These are phyloP conservation scores for Rhyacichthys aspro DNA, from an alignment of 2,797 vertebrate genomes.

Conservation along the genomic window DNA sequence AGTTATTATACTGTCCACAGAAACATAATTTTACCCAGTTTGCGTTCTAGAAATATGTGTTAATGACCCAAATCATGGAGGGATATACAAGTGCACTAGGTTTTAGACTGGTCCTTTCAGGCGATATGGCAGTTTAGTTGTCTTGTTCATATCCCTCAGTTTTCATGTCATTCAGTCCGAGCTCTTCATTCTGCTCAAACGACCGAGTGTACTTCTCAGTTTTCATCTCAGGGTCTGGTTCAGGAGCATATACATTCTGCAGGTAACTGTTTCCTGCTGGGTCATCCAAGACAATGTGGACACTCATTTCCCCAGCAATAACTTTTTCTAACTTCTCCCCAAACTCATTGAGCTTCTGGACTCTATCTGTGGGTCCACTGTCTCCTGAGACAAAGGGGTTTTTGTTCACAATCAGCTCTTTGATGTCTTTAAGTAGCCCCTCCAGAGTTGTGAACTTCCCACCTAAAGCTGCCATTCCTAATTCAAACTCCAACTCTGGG, in stretches of 20 bases:
- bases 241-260: constrained; percentile 95
- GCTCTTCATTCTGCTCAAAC: constrained; percentile 92
- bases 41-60: constrained; percentile 20
- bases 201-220: constrained; percentile 85
- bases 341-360: constrained; percentile 83
- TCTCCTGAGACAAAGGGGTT: constrained; percentile 94
- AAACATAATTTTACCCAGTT: constrained; percentile 32
- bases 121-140: not conserved
- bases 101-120: constrained; percentile 9
- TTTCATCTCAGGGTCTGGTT: constrained; percentile 89
- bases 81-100: constrained; percentile 8
- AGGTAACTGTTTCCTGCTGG: constrained; percentile 95
- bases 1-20: not conserved
- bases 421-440: constrained; percentile 91
- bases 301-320: constrained; percentile 74
- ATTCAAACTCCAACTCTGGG: constrained; percentile 94
- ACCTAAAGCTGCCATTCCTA: constrained; percentile 91
- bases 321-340: constrained; percentile 85
- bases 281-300: constrained; percentile 88
- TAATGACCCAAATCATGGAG: constrained; percentile 27
- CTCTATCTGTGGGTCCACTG: constrained; percentile 72
- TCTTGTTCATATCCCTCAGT: constrained; percentile 86
- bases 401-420: constrained; percentile 85
- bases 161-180: constrained; percentile 96
- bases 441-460: constrained; percentile 98